These are phyloP conservation scores for Nothoprocta perdicaria DNA, from an alignment of 2,113 vertebrate species.

Conservation along the genomic window DNA sequence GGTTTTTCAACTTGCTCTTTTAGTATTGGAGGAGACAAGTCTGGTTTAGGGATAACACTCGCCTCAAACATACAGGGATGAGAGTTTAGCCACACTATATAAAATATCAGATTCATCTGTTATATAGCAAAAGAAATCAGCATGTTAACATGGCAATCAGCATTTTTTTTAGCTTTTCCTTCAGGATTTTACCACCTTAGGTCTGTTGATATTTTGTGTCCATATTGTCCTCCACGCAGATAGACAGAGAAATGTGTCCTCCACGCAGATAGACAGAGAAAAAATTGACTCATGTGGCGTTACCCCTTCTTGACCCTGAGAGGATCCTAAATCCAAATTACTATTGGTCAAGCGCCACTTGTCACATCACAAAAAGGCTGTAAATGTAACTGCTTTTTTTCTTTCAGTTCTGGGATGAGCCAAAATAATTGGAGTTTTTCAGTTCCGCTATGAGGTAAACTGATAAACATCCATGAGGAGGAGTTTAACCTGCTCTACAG, in stretches of 20 bases:
- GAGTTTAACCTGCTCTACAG: background rate
- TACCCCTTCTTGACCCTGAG: background rate
- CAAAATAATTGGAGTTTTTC: background rate
- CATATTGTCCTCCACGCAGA: background rate
- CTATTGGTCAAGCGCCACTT: background rate
- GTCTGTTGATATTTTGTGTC: background rate
- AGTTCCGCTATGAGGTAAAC: fast-evolving
- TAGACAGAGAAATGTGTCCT: background rate
- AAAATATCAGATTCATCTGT: background rate
- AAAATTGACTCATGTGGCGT: background rate
- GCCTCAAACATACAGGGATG: background rate
- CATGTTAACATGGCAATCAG: background rate
- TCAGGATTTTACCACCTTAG: background rate
- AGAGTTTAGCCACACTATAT: background rate
- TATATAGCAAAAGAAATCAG: background rate
- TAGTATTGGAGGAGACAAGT: background rate
- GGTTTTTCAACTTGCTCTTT: background rate
- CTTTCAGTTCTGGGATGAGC: fast-evolving
- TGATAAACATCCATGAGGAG: background rate
- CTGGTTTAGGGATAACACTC: background rate
- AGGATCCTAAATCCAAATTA: background rate
- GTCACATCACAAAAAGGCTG: background rate
- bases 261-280: background rate
- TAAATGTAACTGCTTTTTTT: background rate
- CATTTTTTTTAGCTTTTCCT: background rate